These are phyloP conservation scores for Diphyllodes magnificus DNA, from an alignment of 2,113 vertebrate genomes.

Conservation along the genomic window DNA sequence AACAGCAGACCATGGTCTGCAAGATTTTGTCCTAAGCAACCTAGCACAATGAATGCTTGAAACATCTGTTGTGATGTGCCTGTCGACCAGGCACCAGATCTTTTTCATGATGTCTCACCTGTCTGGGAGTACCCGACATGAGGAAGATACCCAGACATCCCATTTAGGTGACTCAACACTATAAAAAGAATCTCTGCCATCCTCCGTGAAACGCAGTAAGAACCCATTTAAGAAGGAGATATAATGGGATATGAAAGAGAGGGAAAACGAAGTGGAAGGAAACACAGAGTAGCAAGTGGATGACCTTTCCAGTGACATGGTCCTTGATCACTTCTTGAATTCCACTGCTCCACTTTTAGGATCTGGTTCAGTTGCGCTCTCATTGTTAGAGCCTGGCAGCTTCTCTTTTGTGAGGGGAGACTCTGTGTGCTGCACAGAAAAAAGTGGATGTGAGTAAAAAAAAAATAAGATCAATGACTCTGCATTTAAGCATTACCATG, in stretches of 20 bases:
- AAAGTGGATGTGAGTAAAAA: background rate
- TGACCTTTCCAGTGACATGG: background rate
- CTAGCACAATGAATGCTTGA: background rate
- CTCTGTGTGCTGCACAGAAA: background rate
- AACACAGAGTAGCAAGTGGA: background rate
- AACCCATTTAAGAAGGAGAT: background rate
- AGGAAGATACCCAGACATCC: background rate
- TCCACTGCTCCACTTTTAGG: background rate
- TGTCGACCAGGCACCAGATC: background rate
- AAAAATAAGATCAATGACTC: background rate
- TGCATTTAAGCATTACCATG: background rate
- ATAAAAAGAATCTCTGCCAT: background rate
- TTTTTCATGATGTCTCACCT: background rate
- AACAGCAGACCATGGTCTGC: background rate
- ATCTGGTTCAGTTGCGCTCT: background rate
- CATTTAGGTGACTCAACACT: background rate
- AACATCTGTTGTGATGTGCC: background rate
- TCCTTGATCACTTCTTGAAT: background rate
- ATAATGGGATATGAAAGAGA: background rate
- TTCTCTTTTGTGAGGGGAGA: background rate
- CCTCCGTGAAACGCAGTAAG: background rate
- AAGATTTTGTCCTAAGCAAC: background rate
- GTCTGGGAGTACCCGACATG: background rate
- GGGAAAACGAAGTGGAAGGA: background rate
- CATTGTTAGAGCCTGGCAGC: background rate